Evolutionary conservation across 1,140 invertebrate genomes (phyloP).

Genomic region (Chironomus tepperi): DNA sequence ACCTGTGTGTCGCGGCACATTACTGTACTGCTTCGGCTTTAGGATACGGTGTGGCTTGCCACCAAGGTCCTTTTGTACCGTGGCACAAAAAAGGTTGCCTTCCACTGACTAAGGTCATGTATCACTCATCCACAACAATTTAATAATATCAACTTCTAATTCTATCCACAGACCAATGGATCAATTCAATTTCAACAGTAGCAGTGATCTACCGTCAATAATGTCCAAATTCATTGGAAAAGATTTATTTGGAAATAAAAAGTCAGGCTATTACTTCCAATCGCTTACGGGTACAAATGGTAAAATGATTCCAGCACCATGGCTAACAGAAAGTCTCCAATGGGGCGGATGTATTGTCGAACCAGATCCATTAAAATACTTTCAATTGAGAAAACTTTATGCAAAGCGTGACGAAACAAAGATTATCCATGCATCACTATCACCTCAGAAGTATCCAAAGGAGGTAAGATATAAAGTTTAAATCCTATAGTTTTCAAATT

Average conservation of each 20-base stretch:
- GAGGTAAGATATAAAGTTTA: conserved; percentile 45
- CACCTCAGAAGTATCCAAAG: conserved; percentile 60
- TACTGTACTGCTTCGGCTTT: too few species aligned
- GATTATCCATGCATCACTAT: conserved; percentile 63
- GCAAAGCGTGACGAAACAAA: conserved; percentile 47
- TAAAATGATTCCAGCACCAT: conserved; percentile 41
- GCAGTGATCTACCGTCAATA: conserved; percentile 34
- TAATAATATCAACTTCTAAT: background rate
- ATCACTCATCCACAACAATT: too few species aligned
- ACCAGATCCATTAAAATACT: conserved; percentile 61
- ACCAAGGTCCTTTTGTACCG: too few species aligned
- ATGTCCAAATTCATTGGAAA: conserved; percentile 40
- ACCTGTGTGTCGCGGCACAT: too few species aligned
- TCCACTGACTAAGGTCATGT: too few species aligned
- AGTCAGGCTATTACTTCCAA: conserved; percentile 45
- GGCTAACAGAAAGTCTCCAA: conserved; percentile 56
- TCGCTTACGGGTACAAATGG: conserved; percentile 44
- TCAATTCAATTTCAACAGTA: conserved; percentile 38
- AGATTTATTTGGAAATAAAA: conserved; percentile 41
- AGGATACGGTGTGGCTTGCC: too few species aligned
- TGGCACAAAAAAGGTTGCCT: too few species aligned
- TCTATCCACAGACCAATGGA: conserved; percentile 27
- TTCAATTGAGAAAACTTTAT: conserved; percentile 48
- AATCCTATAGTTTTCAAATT: conserved; percentile 20
- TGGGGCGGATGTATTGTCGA: conserved; percentile 69